A percentile compares a stretch with the other conserved stretches of the same genome.
These are phyloP conservation scores for Centropus unirufus DNA, from an alignment of 2,113 vertebrate species.

Conservation along the genomic window DNA sequence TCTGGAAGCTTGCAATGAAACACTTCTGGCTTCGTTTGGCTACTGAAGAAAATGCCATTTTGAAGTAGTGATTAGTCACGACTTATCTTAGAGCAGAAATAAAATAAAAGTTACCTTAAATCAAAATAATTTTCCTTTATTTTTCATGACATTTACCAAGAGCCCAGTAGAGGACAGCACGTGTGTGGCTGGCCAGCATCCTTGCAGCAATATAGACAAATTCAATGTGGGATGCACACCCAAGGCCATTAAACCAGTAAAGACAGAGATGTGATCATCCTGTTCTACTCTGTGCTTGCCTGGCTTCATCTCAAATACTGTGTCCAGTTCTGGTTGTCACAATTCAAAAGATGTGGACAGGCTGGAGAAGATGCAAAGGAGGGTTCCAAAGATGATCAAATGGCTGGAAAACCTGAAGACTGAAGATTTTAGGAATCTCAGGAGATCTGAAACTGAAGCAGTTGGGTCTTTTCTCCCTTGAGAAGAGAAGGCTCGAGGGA, in stretches of 20 bases:
- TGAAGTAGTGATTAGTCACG: background rate
- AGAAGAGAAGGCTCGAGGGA: too few species aligned
- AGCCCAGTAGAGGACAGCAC: background rate
- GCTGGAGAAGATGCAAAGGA: background rate
- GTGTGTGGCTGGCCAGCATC: background rate
- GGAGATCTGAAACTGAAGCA: background rate
- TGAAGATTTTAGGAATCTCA: too few species aligned
- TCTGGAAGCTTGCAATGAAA: background rate
- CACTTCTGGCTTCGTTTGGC: background rate
- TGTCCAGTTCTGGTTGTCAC: background rate
- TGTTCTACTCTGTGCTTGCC: background rate
- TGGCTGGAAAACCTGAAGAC: background rate
- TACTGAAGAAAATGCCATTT: background rate
- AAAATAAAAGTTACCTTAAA: background rate
- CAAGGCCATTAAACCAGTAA: rapidly evolving
- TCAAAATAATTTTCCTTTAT: background rate
- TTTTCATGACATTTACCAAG: background rate
- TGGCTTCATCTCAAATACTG: background rate
- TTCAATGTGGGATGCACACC: background rate
- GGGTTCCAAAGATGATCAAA: background rate
- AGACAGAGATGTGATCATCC: background rate
- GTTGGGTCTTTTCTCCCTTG: background rate
- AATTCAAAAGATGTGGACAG: background rate
- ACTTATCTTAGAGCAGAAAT: background rate
- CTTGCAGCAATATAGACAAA: background rate